These are phyloP conservation scores for Bradysia coprophila DNA, from an alignment of 1,140 invertebrate species.

Conservation along the genomic window DNA sequence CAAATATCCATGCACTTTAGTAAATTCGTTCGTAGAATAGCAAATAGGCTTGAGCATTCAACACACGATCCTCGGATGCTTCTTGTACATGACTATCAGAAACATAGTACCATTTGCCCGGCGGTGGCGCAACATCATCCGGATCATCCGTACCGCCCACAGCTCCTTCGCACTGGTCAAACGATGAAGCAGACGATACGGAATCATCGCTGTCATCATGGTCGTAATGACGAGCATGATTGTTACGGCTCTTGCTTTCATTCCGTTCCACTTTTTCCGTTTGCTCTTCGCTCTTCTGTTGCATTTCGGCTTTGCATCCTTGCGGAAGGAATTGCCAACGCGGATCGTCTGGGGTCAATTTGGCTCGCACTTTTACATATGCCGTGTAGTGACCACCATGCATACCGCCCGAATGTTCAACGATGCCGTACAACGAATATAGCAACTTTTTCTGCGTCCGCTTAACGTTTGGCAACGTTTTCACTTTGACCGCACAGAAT, in stretches of 20 bases:
- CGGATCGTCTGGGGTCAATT: constrained; percentile 33
- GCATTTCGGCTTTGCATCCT: constrained; percentile 26
- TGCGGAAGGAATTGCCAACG: constrained; percentile 48
- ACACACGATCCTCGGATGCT: constrained; percentile 58
- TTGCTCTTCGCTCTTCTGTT: constrained; percentile 18
- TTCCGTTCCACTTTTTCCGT: too few relatives aligned
- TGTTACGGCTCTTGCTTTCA: constrained; percentile 15
- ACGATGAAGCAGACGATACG: constrained; percentile 30
- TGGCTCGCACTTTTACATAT: constrained; percentile 58
- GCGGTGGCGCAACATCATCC: constrained; percentile 29
- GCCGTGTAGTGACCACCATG: constrained; percentile 93
- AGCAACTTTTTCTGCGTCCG: constrained; percentile 46
- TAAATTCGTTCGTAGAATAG: constrained; percentile 89
- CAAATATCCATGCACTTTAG: constrained; percentile 21
- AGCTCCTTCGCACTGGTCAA: constrained; percentile 13
- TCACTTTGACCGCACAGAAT: constrained; percentile 65
- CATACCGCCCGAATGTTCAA: constrained; percentile 82
- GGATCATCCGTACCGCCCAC: constrained; percentile 11
- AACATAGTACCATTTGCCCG: constrained; percentile 80
- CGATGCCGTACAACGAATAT: constrained; percentile 87
- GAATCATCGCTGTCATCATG: constrained; percentile 25
- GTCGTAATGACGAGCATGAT: constrained; percentile 21
- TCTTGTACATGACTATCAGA: constrained; percentile 75
- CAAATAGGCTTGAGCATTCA: constrained; percentile 86
- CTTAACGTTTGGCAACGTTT: constrained; percentile 39